Evolutionary conservation across 92 coral and sea anemone species (phyloP), one percentile per base, ranked within the genome.

Genomic region (Phymanthus crucifer): DNA sequence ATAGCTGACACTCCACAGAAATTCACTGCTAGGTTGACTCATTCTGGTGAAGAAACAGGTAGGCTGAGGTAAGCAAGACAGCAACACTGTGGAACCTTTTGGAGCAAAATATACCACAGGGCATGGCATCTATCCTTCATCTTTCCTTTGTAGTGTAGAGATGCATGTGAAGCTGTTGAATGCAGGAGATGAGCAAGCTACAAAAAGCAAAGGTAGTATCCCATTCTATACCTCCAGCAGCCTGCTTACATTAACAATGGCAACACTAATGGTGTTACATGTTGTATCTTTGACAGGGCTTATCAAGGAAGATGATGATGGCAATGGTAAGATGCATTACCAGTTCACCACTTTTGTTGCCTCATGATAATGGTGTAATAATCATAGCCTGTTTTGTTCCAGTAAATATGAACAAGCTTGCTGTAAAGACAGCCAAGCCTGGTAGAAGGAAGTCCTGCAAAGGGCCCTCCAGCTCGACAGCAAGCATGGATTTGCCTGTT

Each of bases 1-100:
- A 81, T 95, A 71, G 90, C 87, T 58, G 87, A 81, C 17, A 46
- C 87, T 19, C 85, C 94, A 16, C 97, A 93, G 77, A 14, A 50
- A 16, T 79, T 88, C 67, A 72, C 71, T 7, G 86, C 72, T 1
- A 74, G 72, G 18, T 80, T 95, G 17, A 81, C 93, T 12, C 98
- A 95, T 72, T 90, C 85, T 37, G 98, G 98, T 36, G 93, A 93
- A 70, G 78, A 87, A 70, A 90, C 97, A 5, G 98, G 98, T 4
- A 54, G 37, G 36, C 70, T 95, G 14, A 68, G 32, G 98, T 95
- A 77, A 76, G 90, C 65, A 18, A 32, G n/a, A 32, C 10, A 17
- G 64, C 27, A 21, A 61, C n/a, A n/a, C n/a, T n/a, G n/a, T n/a
- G n/a, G n/a, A n/a, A n/a, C n/a, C n/a, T n/a, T n/a, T n/a, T n/a